A percentile compares a stretch with the other conserved stretches of the same genome.
phyloP scores from a whole-genome alignment of 2,113 vertebrate genomes.

The Odobenus rosmarus region DNA sequence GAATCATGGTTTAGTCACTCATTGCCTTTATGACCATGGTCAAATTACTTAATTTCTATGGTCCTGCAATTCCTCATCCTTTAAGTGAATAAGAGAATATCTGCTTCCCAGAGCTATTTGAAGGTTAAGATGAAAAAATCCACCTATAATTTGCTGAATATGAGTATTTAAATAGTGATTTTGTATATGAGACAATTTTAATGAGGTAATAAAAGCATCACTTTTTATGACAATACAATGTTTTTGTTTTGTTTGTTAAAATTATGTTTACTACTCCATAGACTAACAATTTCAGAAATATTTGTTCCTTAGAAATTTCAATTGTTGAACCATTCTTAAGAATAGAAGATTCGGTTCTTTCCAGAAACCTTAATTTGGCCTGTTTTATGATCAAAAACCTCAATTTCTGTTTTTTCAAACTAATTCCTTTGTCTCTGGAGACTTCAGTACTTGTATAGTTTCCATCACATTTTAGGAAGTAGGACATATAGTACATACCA shows the following conservation, averaged over 20 bases:
- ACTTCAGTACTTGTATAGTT: background rate
- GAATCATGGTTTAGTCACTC: background rate
- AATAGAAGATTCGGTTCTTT: background rate
- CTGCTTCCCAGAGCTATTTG: background rate
- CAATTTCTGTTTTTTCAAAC: background rate
- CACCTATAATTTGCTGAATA: background rate
- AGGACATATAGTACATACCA: background rate
- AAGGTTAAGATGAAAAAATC: background rate
- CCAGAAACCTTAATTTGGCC: background rate
- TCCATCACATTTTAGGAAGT: background rate
- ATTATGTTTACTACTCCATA: background rate
- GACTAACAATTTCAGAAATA: background rate
- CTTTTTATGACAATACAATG: background rate
- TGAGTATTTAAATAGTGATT: background rate
- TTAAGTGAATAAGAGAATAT: background rate
- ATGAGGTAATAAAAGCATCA: background rate
- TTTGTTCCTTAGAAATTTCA: constrained; percentile 27
- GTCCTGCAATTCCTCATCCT: background rate
- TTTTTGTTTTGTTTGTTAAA: background rate
- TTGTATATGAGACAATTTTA: background rate
- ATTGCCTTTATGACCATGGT: background rate
- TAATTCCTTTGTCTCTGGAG: background rate
- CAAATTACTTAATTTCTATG: background rate
- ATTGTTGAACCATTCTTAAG: background rate
- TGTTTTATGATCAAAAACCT: background rate